Percentiles rank a stretch among this genome's conserved stretches.
These are phyloP conservation scores for Desmophyllum pertusum DNA, from an alignment of 92 coral and sea anemone genomes.

Conservation along the genomic window DNA sequence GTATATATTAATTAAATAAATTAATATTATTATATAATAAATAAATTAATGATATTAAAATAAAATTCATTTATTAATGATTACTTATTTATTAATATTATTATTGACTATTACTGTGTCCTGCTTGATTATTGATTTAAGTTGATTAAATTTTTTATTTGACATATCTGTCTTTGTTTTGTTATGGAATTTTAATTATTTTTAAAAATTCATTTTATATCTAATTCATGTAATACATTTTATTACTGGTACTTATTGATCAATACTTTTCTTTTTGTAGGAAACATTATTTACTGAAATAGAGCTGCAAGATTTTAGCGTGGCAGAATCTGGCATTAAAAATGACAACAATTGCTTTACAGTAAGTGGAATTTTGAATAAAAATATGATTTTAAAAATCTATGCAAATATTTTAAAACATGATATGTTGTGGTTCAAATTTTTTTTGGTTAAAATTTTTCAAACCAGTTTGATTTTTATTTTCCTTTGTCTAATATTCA, in stretches of 20 bases:
- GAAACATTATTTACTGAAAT: conserved; percentile 93
- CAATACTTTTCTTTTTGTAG: conserved; percentile 40
- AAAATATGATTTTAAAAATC: background rate
- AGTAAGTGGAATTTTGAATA: conserved; percentile 63
- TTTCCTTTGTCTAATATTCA: background rate
- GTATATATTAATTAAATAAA: too few relatives aligned
- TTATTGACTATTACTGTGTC: too few relatives aligned
- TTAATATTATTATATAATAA: too few relatives aligned
- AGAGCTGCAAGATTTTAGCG: conserved; percentile 92
- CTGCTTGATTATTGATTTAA: too few relatives aligned
- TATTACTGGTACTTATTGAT: background rate
- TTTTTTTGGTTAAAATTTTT: background rate
- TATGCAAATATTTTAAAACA: background rate
- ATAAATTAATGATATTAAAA: too few relatives aligned
- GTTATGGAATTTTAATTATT: background rate
- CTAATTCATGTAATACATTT: too few relatives aligned
- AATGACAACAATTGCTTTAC: conserved; percentile 94
- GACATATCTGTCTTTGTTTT: background rate
- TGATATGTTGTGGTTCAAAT: too few relatives aligned
- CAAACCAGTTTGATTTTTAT: background rate
- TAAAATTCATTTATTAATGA: too few relatives aligned
- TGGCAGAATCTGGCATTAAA: conserved; percentile 92
- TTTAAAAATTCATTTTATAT: too few relatives aligned
- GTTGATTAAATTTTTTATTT: too few relatives aligned
- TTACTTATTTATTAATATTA: too few relatives aligned